Base-by-base conservation (phyloP, 2,797 vertebrate species). In the Lates japonicus region DNA sequence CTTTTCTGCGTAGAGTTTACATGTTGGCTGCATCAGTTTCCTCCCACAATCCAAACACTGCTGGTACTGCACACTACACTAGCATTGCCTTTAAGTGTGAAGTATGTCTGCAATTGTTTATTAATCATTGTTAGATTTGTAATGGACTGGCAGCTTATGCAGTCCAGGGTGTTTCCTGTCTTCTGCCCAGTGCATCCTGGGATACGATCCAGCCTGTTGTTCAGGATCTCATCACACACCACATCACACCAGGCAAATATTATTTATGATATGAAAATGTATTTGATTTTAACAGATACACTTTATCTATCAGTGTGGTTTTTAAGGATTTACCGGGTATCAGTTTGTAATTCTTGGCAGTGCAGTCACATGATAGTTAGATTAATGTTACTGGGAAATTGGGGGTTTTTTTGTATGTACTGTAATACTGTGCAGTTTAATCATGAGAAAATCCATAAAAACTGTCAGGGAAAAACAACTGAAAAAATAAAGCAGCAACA, bases 151-250 rank as follows among this genome's bases (percentile, higher is more conserved):
- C 86, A 81, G 84, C 77, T 78, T 69, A 35, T 55, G 25, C 25
- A 29, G 42, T 85, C 69, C 62, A 73, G 76, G 83, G 81, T 87
- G 87, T 89, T 90, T 84, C 87, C 87, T 80, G 82, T 81, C 85
- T 88, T 78, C 65, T 90, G 84, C 76, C 83, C 79, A 80, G 57
- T 89, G 86, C 84, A 90, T 85, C 89, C 85, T 90, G 90, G 87
- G 88, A 90, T 58, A 61, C 39, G 20, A 25, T 88, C 87, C 90
- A 92, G 80, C 64, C 60, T 61, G 85, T 79, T 80, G 71, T 79
- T 82, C 37, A 61, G 60, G 31, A 68, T 73, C 46, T 80, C 14
- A 16, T 67, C 78, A 44, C 55, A 60, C 17, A 7, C 7, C 22
- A 11, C 29, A 37, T 11, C 3, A 4, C 33, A 37, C 7, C 1